Evolutionary conservation across 1,140 invertebrate genomes (phyloP).

Genomic region (Heliconius melpomene): DNA sequence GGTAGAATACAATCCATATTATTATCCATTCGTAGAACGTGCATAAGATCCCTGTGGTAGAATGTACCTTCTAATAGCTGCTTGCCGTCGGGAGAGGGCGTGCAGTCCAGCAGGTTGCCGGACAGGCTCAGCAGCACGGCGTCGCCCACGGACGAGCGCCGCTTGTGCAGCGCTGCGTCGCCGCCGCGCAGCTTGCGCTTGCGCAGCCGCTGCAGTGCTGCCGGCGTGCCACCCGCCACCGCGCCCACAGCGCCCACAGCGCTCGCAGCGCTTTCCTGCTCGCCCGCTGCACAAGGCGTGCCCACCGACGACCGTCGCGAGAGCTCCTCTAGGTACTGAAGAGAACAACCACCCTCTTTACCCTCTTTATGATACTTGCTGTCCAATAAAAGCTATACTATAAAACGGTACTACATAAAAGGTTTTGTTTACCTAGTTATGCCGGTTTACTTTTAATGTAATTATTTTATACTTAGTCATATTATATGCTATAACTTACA

Average conservation of each 20-base stretch:
- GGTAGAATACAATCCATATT: not conserved
- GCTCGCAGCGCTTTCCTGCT: slow-evolving; percentile 38
- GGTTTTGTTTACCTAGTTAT: too few relatives aligned
- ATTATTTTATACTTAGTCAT: too few relatives aligned
- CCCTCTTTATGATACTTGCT: not conserved
- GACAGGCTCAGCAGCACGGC: slow-evolving; percentile 91
- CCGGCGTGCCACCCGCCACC: slow-evolving; percentile 54
- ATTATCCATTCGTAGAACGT: not conserved
- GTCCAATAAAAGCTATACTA: not conserved
- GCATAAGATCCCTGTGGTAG: not conserved
- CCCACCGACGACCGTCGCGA: slow-evolving; percentile 83
- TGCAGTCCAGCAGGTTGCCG: slow-evolving; percentile 93
- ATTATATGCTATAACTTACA: slow-evolving; percentile 79
- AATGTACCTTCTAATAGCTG: slow-evolving; percentile 82
- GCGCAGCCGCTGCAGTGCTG: slow-evolving; percentile 79
- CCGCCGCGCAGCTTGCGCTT: slow-evolving; percentile 88
- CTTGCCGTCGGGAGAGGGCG: slow-evolving; percentile 88
- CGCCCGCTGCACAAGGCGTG: slow-evolving; percentile 54
- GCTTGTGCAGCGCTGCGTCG: slow-evolving; percentile 84
- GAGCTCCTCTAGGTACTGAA: slow-evolving; percentile 84
- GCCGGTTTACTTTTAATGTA: too few relatives aligned
- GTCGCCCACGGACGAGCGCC: slow-evolving; percentile 91
- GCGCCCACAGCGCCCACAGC: slow-evolving; percentile 37
- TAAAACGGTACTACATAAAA: too few relatives aligned
- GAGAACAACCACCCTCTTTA: not conserved